These are phyloP conservation scores for Homarus gammarus DNA, from an alignment of 2,888 invertebrate genomes.

Conservation along the genomic window DNA sequence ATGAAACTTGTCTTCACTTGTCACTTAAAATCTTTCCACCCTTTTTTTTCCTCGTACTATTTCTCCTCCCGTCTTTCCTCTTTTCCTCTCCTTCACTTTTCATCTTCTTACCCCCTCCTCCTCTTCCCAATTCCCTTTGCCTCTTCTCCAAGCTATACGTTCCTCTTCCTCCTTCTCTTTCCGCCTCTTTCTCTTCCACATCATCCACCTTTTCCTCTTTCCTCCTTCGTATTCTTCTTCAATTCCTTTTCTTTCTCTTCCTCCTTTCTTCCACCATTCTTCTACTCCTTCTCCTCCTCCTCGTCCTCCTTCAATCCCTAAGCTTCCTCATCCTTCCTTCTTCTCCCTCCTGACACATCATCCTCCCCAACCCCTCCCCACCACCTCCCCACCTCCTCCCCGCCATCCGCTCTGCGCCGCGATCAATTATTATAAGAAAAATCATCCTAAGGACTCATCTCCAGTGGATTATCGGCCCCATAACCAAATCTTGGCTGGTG, in stretches of 20 bases:
- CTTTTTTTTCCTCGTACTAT: too few species aligned
- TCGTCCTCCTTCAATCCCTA: too few species aligned
- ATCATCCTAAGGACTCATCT: constrained; percentile 37
- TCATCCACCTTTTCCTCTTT: not conserved
- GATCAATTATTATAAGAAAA: constrained; percentile 44
- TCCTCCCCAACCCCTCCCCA: not conserved
- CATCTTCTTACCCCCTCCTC: too few species aligned
- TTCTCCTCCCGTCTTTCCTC: too few species aligned
- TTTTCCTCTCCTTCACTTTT: too few species aligned
- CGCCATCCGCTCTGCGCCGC: constrained; percentile 11
- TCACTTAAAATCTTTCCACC: too few species aligned
- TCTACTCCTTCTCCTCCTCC: not conserved
- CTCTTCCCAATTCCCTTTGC: too few species aligned
- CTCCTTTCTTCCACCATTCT: not conserved
- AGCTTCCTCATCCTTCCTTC: too few species aligned
- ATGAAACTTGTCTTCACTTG: too few species aligned
- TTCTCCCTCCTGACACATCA: not conserved
- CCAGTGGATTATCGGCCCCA: constrained; percentile 36
- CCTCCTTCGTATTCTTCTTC: not conserved
- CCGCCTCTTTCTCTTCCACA: not conserved
- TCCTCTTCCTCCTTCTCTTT: not conserved
- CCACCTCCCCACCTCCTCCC: not conserved
- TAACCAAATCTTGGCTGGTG: constrained; percentile 35
- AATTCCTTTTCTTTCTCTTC: not conserved
- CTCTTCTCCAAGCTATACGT: not conserved